These are phyloP conservation scores for Holcopasites calliopsidis DNA, from an alignment of 1,140 invertebrate species.

Conservation along the genomic window DNA sequence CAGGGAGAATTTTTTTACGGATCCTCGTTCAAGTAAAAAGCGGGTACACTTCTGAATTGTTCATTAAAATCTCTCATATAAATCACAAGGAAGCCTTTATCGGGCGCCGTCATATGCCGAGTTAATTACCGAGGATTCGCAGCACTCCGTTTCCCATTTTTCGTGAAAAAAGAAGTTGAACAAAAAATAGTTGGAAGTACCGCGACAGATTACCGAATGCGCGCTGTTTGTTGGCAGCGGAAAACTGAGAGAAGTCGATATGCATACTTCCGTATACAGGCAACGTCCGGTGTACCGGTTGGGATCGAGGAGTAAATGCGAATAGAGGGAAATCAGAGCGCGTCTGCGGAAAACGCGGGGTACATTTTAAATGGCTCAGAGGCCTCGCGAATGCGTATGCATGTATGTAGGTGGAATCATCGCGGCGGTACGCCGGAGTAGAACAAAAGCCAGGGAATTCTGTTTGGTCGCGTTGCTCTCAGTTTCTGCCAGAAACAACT, in stretches of 20 bases:
- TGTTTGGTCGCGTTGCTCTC: not conserved
- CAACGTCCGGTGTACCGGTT: not conserved
- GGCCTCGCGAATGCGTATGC: not conserved
- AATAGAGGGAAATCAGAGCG: not conserved
- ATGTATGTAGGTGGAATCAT: not conserved
- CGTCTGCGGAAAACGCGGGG: not conserved
- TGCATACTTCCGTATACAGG: no score
- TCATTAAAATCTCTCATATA: not conserved
- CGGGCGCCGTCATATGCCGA: not conserved
- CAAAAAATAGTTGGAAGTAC: not conserved
- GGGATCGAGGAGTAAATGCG: not conserved
- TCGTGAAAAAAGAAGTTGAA: no score
- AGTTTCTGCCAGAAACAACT: constrained; percentile 21
- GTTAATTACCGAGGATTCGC: not conserved
- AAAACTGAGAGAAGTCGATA: not conserved
- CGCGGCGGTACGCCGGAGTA: not conserved
- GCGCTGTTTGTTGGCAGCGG: not conserved
- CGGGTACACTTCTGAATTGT: no score
- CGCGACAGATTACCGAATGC: not conserved
- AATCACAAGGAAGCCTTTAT: not conserved
- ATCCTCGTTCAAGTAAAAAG: no score
- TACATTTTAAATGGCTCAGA: not conserved
- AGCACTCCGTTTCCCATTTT: no score
- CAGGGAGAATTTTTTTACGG: no score
- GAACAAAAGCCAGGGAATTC: constrained; percentile 16